phyloP scores from a whole-genome alignment of 2,797 vertebrate genomes.

The Odontamblyopus rebecca region DNA sequence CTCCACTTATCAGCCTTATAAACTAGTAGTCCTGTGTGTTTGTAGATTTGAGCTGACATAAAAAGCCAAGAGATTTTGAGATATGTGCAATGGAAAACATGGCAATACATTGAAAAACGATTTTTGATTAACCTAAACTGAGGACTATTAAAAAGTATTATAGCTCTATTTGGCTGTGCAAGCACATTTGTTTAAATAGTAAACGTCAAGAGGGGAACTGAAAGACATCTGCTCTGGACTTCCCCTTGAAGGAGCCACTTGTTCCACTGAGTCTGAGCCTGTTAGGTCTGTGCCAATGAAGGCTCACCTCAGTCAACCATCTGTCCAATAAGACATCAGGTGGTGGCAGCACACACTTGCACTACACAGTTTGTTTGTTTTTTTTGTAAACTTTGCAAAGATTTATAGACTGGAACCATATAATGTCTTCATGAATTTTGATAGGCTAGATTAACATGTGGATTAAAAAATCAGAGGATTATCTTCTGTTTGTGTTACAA shows the following conservation, averaged over 20 bases:
- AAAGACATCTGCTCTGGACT: constrained; percentile 68
- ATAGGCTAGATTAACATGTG: background rate
- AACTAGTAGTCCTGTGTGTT: background rate
- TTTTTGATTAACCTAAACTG: background rate
- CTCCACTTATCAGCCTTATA: no score
- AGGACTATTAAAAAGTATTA: background rate
- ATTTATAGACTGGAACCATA: background rate
- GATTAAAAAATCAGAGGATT: no score
- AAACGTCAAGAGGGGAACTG: constrained; percentile 52
- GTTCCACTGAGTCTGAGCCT: constrained; percentile 14
- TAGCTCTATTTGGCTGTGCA: background rate
- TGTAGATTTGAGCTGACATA: background rate
- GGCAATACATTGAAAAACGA: background rate
- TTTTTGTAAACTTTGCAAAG: background rate
- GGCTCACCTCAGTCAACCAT: constrained; percentile 15
- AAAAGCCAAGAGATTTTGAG: background rate
- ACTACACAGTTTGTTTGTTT: no score
- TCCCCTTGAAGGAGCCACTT: constrained; percentile 48
- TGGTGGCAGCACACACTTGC: constrained; percentile 32
- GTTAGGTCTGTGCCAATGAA: constrained; percentile 27
- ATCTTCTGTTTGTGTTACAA: no score
- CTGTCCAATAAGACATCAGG: constrained; percentile 46
- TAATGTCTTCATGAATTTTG: background rate
- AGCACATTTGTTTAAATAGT: constrained; percentile 3
- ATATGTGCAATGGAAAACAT: background rate